Evolutionary conservation across 2,888 invertebrate species (phyloP).

Genomic region (Dasypolia templi): DNA sequence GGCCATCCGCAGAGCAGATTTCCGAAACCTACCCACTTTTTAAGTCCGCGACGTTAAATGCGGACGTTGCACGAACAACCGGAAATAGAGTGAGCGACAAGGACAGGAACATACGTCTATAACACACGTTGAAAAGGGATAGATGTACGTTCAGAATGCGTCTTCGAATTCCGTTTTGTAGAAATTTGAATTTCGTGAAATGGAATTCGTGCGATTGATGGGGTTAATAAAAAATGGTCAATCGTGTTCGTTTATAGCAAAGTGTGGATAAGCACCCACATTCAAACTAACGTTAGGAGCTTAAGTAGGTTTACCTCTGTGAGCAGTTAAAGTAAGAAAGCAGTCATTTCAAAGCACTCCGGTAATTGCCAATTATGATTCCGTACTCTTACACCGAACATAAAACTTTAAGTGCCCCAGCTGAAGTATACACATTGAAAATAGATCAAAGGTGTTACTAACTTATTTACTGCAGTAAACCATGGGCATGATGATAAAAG

Average conservation of each 20-base stretch:
- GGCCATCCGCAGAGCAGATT: constrained; percentile 81
- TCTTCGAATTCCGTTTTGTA: constrained; percentile 61
- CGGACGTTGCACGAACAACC: constrained; percentile 82
- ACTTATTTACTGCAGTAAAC: neutral
- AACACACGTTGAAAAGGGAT: constrained; percentile 69
- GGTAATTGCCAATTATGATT: constrained; percentile 40
- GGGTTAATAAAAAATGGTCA: constrained; percentile 56
- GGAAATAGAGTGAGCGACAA: constrained; percentile 88
- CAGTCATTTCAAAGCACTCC: constrained; percentile 3
- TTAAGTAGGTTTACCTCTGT: neutral
- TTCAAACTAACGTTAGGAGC: constrained; percentile 3
- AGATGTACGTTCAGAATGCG: constrained; percentile 54
- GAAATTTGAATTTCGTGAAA: constrained; percentile 71
- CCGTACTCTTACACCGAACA: neutral
- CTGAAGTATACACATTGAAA: neutral
- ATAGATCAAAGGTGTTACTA: neutral
- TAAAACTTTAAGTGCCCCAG: constrained; percentile 32
- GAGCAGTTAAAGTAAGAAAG: constrained; percentile 10
- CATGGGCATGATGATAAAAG: neutral
- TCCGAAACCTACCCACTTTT: constrained; percentile 88
- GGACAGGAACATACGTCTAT: constrained; percentile 73
- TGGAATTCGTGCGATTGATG: constrained; percentile 65
- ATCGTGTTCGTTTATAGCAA: constrained; percentile 34
- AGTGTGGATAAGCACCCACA: constrained; percentile 5
- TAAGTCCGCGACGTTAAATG: constrained; percentile 85